Evolutionary conservation across 2,797 vertebrate species (phyloP).

Genomic region (Peromyscus aztecus): DNA sequence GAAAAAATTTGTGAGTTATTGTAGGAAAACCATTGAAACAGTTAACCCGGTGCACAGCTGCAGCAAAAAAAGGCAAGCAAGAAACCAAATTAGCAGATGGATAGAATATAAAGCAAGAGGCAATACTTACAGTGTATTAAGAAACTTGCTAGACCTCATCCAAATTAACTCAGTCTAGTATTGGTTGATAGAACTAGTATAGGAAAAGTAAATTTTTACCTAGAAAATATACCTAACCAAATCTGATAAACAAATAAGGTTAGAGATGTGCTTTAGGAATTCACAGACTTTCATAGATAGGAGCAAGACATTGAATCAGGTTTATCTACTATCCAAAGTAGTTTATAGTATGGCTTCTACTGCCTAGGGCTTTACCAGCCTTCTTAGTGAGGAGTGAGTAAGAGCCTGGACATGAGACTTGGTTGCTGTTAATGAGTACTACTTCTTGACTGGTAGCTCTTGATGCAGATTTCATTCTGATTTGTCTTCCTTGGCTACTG

Average conservation of each 20-base stretch:
- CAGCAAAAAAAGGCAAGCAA: slow-evolving; percentile 85
- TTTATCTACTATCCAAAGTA: not conserved
- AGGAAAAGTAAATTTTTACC: slow-evolving; percentile 69
- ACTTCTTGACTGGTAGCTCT: not conserved
- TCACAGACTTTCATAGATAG: slow-evolving; percentile 40
- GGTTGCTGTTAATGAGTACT: not conserved
- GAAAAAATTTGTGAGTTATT: slow-evolving; percentile 92
- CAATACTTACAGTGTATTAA: slow-evolving; percentile 79
- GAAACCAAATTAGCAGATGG: slow-evolving; percentile 85
- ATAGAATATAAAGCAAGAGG: slow-evolving; percentile 85
- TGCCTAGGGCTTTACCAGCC: not conserved
- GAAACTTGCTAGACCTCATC: slow-evolving; percentile 82
- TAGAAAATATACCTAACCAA: slow-evolving; percentile 61
- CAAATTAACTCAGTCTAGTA: slow-evolving; percentile 74
- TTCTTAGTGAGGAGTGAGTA: not conserved
- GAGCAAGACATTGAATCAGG: not conserved
- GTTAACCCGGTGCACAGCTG: slow-evolving; percentile 86
- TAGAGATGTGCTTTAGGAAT: slow-evolving; percentile 42
- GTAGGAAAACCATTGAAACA: slow-evolving; percentile 87
- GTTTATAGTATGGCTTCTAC: not conserved
- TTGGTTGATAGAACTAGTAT: slow-evolving; percentile 69
- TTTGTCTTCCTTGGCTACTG: not conserved
- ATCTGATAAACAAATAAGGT: slow-evolving; percentile 63
- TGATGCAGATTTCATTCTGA: not conserved
- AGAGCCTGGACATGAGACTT: not conserved